These are phyloP conservation scores for Chromis chromis DNA, from an alignment of 2,797 vertebrate genomes.

Conservation along the genomic window DNA sequence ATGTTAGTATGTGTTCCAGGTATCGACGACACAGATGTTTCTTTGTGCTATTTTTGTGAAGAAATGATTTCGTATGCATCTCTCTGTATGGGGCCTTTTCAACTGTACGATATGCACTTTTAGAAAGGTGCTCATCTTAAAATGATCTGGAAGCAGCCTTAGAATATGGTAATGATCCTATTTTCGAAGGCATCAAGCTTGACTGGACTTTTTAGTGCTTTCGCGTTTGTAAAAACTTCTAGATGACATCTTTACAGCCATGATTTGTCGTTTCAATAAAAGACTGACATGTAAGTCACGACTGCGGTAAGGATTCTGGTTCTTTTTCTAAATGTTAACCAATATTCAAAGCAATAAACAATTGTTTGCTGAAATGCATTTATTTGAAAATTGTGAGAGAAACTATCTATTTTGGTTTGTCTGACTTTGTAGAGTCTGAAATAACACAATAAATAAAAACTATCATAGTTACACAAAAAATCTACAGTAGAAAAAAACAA, in stretches of 20 bases:
- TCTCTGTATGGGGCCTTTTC: conserved; percentile 37
- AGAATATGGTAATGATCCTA: conserved; percentile 11
- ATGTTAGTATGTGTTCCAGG: conserved; percentile 26
- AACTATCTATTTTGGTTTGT: conserved; percentile 63
- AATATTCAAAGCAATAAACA: conserved; percentile 19
- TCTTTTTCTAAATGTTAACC: neutral
- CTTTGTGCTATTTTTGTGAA: conserved; percentile 48
- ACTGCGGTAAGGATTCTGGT: neutral
- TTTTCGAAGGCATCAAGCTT: conserved; percentile 35
- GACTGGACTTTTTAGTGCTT: conserved; percentile 42
- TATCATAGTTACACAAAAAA: conserved; percentile 54
- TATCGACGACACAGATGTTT: conserved; percentile 13
- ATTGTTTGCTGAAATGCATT: conserved; percentile 64
- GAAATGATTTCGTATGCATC: conserved; percentile 19
- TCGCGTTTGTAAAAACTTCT: conserved; percentile 37
- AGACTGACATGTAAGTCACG: conserved; percentile 14
- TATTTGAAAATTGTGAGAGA: conserved; percentile 72
- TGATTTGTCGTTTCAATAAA: conserved; percentile 54
- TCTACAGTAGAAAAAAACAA: conserved; percentile 57
- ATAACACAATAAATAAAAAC: conserved; percentile 78
- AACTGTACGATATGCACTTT: conserved; percentile 57
- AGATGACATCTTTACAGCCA: conserved; percentile 30
- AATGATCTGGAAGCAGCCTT: conserved; percentile 20
- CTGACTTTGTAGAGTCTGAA: conserved; percentile 50
- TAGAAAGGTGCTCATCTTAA: conserved; percentile 27